Evolutionary conservation across 1,140 invertebrate species (phyloP).

Genomic region (Acyrthosiphon pisum): DNA sequence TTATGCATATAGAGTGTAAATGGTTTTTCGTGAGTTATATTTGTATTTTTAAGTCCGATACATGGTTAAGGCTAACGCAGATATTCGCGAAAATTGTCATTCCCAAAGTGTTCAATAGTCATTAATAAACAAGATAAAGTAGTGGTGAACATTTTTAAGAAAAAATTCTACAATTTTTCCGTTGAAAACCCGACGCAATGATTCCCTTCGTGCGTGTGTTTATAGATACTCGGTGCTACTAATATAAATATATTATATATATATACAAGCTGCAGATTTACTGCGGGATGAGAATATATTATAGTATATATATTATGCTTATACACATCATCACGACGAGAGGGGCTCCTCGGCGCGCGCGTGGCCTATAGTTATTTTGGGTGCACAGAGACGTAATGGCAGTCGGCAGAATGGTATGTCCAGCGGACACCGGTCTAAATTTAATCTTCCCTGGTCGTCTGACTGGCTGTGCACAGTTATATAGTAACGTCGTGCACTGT

Average conservation of each 20-base stretch:
- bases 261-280: neutral
- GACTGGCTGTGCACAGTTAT: conserved; percentile 10
- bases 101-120: neutral
- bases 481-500: conserved; percentile 24
- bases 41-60: neutral
- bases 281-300: conserved; percentile 5
- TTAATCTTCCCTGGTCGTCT: conserved; percentile 53
- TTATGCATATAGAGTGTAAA: neutral
- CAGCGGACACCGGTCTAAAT: conserved; percentile 54
- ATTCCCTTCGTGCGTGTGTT: neutral
- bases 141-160: neutral
- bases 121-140: neutral
- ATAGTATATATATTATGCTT: neutral
- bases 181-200: neutral
- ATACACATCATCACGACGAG: neutral
- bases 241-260: neutral
- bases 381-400: conserved; percentile 48
- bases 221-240: neutral
- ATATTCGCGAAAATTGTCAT: neutral
- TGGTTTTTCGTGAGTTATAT: neutral
- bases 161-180: neutral
- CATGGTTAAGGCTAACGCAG: neutral
- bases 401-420: conserved; percentile 51
- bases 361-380: conserved; percentile 49
- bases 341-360: neutral